These are phyloP conservation scores for Agrochola litura DNA, from an alignment of 2,888 invertebrate species.

Conservation along the genomic window DNA sequence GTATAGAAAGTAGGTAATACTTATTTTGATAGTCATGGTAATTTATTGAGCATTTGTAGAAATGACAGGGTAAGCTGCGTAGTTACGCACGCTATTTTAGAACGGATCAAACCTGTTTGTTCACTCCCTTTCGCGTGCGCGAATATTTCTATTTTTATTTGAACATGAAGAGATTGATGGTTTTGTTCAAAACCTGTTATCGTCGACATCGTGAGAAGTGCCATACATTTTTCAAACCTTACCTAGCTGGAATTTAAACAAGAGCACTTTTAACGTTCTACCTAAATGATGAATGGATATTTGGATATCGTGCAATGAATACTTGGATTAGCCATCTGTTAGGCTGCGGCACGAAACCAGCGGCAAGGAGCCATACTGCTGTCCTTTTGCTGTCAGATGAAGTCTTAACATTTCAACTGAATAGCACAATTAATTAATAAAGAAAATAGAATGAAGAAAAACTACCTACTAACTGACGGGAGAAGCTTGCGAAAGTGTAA, in stretches of 20 bases:
- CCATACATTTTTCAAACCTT: not conserved
- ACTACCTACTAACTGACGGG: too few species aligned
- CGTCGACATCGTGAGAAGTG: slow-evolving; percentile 9
- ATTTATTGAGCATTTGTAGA: slow-evolving; percentile 38
- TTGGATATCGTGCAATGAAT: not conserved
- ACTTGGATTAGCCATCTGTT: not conserved
- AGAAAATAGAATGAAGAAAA: too few species aligned
- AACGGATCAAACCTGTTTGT: slow-evolving; percentile 52
- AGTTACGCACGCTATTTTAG: slow-evolving; percentile 63
- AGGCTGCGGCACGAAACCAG: not conserved
- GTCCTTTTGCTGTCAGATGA: too few species aligned
- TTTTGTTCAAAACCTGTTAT: slow-evolving; percentile 30
- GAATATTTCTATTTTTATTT: slow-evolving; percentile 39
- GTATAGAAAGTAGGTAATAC: slow-evolving; percentile 49
- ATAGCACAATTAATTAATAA: too few species aligned
- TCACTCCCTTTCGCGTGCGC: slow-evolving; percentile 37
- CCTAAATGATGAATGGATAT: not conserved
- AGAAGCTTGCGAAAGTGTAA: too few species aligned
- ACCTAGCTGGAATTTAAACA: not conserved
- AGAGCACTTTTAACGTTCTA: not conserved
- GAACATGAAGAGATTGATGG: slow-evolving; percentile 15
- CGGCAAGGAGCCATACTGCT: not conserved
- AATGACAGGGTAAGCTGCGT: slow-evolving; percentile 23
- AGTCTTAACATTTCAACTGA: not conserved
- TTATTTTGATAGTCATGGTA: slow-evolving; percentile 43